These are phyloP conservation scores for Caenorhabditis drosophilae DNA, from an alignment of 2,888 invertebrate species.

Conservation along the genomic window DNA sequence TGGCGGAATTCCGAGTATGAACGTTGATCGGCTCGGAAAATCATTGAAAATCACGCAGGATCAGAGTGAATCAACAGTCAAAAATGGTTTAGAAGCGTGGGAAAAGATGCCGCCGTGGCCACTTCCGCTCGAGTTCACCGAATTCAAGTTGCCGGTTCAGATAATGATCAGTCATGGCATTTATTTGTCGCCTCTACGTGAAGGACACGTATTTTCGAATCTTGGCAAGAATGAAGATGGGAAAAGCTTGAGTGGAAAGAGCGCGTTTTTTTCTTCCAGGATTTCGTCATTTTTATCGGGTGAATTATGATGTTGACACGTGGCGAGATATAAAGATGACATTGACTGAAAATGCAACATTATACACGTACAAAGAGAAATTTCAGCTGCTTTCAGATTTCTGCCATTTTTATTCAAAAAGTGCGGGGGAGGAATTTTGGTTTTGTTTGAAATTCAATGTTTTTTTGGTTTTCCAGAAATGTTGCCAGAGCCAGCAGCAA, in stretches of 20 bases:
- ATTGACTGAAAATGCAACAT: constrained; percentile 43
- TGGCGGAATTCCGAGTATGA: constrained; percentile 41
- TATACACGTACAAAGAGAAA: constrained; percentile 40
- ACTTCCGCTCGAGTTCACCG: constrained; percentile 42
- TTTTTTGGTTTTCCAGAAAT: constrained; percentile 13
- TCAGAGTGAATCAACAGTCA: constrained; percentile 34
- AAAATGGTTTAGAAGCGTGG: constrained; percentile 36
- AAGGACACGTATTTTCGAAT: constrained; percentile 31
- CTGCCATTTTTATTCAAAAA: constrained; percentile 43
- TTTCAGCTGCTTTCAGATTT: constrained; percentile 47
- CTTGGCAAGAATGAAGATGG: constrained; percentile 2
- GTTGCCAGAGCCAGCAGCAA: constrained; percentile 40
- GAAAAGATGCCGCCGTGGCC: constrained; percentile 51
- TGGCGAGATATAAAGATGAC: constrained; percentile 35
- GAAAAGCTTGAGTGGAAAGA: background rate
- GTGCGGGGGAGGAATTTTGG: constrained; percentile 11
- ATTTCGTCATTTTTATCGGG: constrained; percentile 44
- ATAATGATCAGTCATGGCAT: constrained; percentile 50
- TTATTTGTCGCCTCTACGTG: constrained; percentile 41
- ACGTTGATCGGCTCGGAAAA: constrained; percentile 33
- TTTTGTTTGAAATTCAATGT: background rate
- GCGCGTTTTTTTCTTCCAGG: constrained; percentile 20
- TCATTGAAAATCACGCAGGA: constrained; percentile 38
- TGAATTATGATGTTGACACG: constrained; percentile 48
- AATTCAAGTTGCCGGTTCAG: constrained; percentile 45